Evolutionary conservation across 2,797 vertebrate species (phyloP), one percentile per base, ranked within the genome.

Genomic region (Falco cherrug): DNA sequence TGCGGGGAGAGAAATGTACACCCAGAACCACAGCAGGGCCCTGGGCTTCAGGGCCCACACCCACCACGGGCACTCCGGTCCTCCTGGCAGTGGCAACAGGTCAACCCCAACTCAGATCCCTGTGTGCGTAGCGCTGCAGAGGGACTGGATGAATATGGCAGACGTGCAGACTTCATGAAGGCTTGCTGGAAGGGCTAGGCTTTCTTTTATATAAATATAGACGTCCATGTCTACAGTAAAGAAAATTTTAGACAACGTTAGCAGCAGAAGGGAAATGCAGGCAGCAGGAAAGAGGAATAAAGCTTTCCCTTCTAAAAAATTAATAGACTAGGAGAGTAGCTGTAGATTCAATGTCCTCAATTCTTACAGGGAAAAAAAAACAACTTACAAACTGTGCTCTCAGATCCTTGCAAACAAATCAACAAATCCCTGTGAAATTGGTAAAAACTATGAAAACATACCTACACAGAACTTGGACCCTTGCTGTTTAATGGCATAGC

Each of bases 11-110:
- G 12, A 82, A 35, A 15, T 18, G 3, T 7, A 57, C 11, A 16
- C 11, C 6, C 24, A 87, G 39, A 73, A 18, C 0, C 1, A 10
- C 13, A 33, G 12, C 25, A 60, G 69, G 8, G 8, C 5, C 14
- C 21, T 13, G 18, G 37, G 16, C 33, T 81, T 65, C 74, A 24
- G 3, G 16, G 11, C 18, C 6, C 5, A 13, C 1, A 1, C 14
- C 31, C 1, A 1, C 14, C 3, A 1, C 7, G 2, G 17, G 5
- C 0, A 0, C 6, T 18, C 8, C 0, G 2, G 5, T 73, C 19
- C 9, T 71, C 11, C 12, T 3, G 4, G 21, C 22, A 54, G 59
- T 14, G 9, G 24, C 3, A 9, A 51, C 16, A 64, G 33, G 14
- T 18, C 54, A 87, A 16, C 11, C 0, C 0, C 1, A 2, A 39